Conservation (phyloP, 2,888 invertebrate genomes). For the Troides oblongomaculatus region DNA sequence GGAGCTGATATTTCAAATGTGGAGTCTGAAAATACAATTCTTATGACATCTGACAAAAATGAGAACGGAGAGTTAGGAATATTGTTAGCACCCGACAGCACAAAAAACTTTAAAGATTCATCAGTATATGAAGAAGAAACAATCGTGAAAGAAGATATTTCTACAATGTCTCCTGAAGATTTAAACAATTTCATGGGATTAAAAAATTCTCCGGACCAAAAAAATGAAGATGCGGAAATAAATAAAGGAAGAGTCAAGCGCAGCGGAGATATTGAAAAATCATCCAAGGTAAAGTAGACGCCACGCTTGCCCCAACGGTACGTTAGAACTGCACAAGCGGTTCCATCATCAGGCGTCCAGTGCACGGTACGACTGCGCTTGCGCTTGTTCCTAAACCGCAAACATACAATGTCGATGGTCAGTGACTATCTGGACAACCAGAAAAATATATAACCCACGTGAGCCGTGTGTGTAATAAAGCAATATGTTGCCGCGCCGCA, state of each 20-base stretch:
- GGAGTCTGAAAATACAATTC: constrained; percentile 20
- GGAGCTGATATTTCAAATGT: background rate
- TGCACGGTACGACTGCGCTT: background rate
- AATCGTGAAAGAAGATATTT: constrained; percentile 30
- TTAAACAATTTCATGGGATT: constrained; percentile 7
- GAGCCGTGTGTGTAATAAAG: too few species aligned
- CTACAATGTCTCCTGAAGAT: background rate
- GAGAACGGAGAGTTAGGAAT: constrained; percentile 6
- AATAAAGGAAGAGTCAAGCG: constrained; percentile 47
- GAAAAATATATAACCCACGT: too few species aligned
- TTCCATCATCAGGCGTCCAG: background rate
- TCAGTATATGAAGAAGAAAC: constrained; percentile 34
- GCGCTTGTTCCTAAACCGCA: too few species aligned
- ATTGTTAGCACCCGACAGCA: constrained; percentile 13
- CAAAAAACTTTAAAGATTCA: background rate
- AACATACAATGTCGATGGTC: too few species aligned
- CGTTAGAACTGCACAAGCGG: background rate
- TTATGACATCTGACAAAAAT: constrained; percentile 15
- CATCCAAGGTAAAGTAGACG: constrained; percentile 49
- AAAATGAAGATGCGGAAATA: constrained; percentile 16
- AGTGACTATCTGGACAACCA: too few species aligned
- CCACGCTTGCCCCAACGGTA: too few species aligned
- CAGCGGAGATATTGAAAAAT: constrained; percentile 58
- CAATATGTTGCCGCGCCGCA: background rate
- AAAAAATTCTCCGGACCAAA: constrained; percentile 39